These are phyloP conservation scores for Gorsachius goisagi DNA, from an alignment of 2,113 vertebrate species.

Conservation along the genomic window DNA sequence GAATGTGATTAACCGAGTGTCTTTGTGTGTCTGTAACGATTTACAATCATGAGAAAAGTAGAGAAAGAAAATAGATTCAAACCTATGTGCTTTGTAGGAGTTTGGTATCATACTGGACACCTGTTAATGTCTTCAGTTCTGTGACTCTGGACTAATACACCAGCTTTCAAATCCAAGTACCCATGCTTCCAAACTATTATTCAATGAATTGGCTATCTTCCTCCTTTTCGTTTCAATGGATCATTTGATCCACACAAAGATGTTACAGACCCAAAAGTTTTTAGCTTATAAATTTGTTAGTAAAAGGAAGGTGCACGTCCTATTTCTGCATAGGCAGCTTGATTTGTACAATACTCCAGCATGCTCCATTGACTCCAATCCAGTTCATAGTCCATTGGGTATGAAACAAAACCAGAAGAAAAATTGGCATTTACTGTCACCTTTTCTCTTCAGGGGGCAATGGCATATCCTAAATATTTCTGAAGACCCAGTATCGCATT, in stretches of 20 bases:
- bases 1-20: not conserved
- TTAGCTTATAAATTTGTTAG: not conserved
- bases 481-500: not conserved
- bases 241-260: not conserved
- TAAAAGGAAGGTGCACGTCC: not conserved
- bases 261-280: not conserved
- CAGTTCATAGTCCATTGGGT: not conserved
- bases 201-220: not conserved
- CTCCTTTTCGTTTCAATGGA: not conserved
- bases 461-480: not conserved
- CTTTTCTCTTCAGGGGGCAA: not conserved
- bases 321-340: not conserved
- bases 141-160: not conserved
- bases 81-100: not conserved
- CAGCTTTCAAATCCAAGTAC: not conserved
- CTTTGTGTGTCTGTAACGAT: not conserved
- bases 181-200: not conserved
- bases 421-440: not conserved
- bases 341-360: not conserved
- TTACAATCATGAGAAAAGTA: not conserved
- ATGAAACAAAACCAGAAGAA: slow-evolving; percentile 9
- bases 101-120: not conserved
- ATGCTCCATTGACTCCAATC: not conserved
- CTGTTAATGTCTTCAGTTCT: not conserved
- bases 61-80: not conserved